Evolutionary conservation across 37 sponge, comb jelly and placozoan species (phyloP), one percentile per base, ranked within the genome.

Genomic region (Petrosia ficiformis): DNA sequence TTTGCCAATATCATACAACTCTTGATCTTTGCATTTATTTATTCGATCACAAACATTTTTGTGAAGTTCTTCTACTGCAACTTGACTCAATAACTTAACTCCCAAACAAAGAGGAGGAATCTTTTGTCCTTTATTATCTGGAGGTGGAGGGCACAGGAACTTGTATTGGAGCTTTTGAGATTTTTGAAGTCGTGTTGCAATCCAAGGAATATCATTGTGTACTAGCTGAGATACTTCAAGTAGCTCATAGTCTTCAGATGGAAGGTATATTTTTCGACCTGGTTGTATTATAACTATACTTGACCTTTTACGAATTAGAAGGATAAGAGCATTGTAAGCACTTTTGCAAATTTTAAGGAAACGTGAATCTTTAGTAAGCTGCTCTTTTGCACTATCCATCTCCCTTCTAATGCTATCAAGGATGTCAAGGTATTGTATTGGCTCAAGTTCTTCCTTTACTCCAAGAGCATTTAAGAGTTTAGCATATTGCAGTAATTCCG

Each of bases 201-300:
- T 59, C 84, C 84, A 84, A 8, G 84, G 84, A n/a, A 54, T 71
- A 70, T 84, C 84, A 71, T 84, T 59, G 33, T 69, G 68, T 6
- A 42, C 38, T 2, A 84, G 72, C 26, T 84, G 57, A 33, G 1
- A 35, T 40, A 31, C 2, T 40, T 26, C 38, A 68, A 44, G 42
- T 22, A 84, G 57, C 29, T 76, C 84, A 59, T 77, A 2, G 26
- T 41, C n/a, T 43, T 84, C 63, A 70, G 37, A 42, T 26, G 58
- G 77, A 0, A 81, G 65, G 32, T 36, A 73, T 1, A 76, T 29
- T 26, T 36, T 21, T 0, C 29, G 35, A 30, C 11, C 33, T 37
- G 1, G 19, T 30, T 8, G 33, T 21, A 29, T 26, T 68, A 21
- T 24, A 8, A 34, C 6, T 0, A 4, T 4, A 35, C 3, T 35